Evolutionary conservation across 2,888 invertebrate species (phyloP).

Genomic region (Melanostoma mellinum): DNA sequence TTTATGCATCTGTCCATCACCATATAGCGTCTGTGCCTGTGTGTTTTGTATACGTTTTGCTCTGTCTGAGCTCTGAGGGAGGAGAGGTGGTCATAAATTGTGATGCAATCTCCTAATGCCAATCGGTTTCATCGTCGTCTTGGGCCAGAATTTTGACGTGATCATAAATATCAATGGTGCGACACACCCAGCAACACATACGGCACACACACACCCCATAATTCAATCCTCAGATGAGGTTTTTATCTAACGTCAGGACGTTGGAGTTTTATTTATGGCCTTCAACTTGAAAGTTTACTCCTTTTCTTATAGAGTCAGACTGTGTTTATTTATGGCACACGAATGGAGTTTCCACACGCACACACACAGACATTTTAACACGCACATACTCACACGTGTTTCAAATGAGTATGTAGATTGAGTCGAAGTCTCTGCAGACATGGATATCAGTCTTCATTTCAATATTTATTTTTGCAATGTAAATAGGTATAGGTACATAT

Average conservation of each 20-base stretch:
- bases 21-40: slow-evolving; percentile 31
- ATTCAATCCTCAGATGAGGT: slow-evolving; percentile 66
- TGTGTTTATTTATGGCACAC: slow-evolving; percentile 58
- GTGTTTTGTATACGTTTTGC: slow-evolving; percentile 67
- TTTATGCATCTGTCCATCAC: background rate
- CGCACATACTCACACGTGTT: background rate
- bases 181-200: slow-evolving; percentile 53
- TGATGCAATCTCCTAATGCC: slow-evolving; percentile 66
- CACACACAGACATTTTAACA: too few relatives aligned
- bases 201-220: slow-evolving; percentile 64
- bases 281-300: slow-evolving; percentile 62
- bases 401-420: background rate
- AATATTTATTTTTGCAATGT: slow-evolving; percentile 7
- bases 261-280: slow-evolving; percentile 62
- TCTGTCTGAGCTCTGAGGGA: background rate
- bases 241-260: slow-evolving; percentile 66
- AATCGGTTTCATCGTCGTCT: slow-evolving; percentile 61
- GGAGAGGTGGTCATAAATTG: slow-evolving; percentile 57
- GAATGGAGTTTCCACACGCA: slow-evolving; percentile 32
- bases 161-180: slow-evolving; percentile 64
- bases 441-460: slow-evolving; percentile 31
- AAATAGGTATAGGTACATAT: slow-evolving; percentile 14
- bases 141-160: slow-evolving; percentile 62
- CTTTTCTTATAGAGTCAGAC: slow-evolving; percentile 27
- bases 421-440: slow-evolving; percentile 3